Conservation (phyloP, 2,888 invertebrate species). For the Nephrocerus scutellatus region DNA sequence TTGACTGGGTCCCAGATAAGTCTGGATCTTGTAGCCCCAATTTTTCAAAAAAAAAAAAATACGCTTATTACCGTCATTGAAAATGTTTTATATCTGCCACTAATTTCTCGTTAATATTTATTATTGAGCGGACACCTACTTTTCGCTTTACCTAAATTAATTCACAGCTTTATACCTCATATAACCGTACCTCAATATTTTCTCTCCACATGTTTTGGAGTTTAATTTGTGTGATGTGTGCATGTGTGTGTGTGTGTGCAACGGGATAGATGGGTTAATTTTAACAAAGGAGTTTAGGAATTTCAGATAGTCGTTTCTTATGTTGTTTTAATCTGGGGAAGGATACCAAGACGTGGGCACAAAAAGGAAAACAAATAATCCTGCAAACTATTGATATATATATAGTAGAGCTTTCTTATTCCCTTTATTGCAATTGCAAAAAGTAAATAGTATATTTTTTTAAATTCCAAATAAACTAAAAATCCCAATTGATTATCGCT, state of each 20-base stretch:
- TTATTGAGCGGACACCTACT: no score
- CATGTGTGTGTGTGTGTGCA: no score
- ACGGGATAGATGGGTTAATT: slow-evolving; percentile 22
- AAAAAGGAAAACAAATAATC: slow-evolving; percentile 32
- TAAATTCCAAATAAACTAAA: slow-evolving; percentile 14
- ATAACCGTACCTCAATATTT: not conserved
- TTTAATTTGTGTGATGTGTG: no score
- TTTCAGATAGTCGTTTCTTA: slow-evolving; percentile 26
- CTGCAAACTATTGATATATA: no score
- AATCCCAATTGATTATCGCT: no score
- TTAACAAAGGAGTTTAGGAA: slow-evolving; percentile 41
- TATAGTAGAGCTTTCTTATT: no score
- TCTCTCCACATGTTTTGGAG: no score
- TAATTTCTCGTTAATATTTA: not conserved
- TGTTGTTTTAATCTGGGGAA: slow-evolving; percentile 27
- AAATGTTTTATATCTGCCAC: not conserved
- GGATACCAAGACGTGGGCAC: slow-evolving; percentile 49
- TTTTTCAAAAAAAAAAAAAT: no score
- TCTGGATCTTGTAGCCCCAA: no score
- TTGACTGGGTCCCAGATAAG: no score
- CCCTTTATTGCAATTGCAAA: no score
- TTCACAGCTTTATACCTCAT: not conserved
- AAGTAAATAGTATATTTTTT: slow-evolving; percentile 12
- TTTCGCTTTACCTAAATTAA: not conserved
- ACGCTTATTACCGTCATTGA: not conserved